A percentile compares a stretch with the other conserved stretches of the same genome.
Conservation (phyloP, 30 jellyfish, hydroid and myxozoan genomes). For the Turritopsis rubra region DNA sequence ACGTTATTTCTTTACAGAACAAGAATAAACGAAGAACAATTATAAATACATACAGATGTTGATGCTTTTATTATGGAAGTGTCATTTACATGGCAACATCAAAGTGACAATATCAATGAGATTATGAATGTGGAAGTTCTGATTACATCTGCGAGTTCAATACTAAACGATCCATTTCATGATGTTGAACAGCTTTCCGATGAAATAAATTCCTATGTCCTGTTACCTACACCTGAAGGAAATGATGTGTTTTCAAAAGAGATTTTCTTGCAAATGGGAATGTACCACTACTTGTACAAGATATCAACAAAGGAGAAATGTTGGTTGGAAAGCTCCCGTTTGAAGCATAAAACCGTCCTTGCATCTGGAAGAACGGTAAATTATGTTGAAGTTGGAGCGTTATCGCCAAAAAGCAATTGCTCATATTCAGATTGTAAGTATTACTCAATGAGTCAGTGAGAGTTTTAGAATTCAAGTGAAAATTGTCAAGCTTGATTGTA, state of each 20-base stretch:
- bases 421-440: conserved; percentile 33
- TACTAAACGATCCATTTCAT: neutral
- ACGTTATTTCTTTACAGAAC: neutral
- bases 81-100: conserved; percentile 1
- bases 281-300: conserved; percentile 17
- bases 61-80: neutral
- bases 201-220: neutral
- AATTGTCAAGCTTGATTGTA: no score
- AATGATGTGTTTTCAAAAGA: neutral
- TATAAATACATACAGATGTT: neutral
- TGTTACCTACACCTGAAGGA: conserved; percentile 8
- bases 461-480: no score
- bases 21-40: neutral
- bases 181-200: neutral
- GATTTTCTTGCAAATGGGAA: conserved; percentile 10
- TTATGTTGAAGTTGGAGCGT: conserved; percentile 34
- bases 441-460: neutral
- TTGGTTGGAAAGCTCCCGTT: neutral
- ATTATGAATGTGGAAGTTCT: conserved; percentile 2
- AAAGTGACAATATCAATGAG: neutral
- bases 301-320: conserved; percentile 9
- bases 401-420: conserved; percentile 18
- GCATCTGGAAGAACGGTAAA: conserved; percentile 30
- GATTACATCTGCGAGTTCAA: neutral
- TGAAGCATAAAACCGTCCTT: conserved; percentile 17